Evolutionary conservation across 2,797 vertebrate species (phyloP).

Genomic region (Lophius americanus): DNA sequence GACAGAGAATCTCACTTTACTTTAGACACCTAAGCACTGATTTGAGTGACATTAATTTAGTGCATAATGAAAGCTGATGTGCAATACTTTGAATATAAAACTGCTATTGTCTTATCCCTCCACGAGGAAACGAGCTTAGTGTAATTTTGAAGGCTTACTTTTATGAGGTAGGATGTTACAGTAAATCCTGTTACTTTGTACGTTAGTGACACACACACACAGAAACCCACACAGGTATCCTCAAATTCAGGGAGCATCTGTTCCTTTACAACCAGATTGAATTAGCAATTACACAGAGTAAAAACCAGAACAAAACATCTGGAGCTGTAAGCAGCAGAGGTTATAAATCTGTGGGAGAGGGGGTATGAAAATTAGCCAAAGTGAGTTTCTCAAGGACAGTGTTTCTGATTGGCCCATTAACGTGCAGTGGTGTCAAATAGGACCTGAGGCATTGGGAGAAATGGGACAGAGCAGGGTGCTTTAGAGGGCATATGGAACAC

Average conservation of each 20-base stretch:
- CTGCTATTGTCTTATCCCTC: constrained; percentile 35
- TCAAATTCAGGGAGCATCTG: constrained; percentile 79
- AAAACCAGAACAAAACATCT: constrained; percentile 83
- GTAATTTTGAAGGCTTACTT: constrained; percentile 72
- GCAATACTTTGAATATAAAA: constrained; percentile 51
- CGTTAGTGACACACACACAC: constrained; percentile 27
- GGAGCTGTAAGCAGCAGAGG: constrained; percentile 82
- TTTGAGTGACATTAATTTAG: constrained; percentile 61
- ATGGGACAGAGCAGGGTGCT: constrained; percentile 77
- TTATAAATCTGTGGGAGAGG: constrained; percentile 76
- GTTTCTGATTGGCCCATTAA: constrained; percentile 77
- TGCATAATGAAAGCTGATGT: constrained; percentile 69
- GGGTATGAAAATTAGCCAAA: constrained; percentile 81
- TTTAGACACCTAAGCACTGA: constrained; percentile 54
- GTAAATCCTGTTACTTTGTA: constrained; percentile 72
- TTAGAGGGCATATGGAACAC: constrained; percentile 71
- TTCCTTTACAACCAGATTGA: constrained; percentile 83
- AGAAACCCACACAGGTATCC: constrained; percentile 71
- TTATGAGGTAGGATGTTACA: constrained; percentile 70
- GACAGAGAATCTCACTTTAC: constrained; percentile 62
- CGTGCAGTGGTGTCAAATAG: constrained; percentile 78
- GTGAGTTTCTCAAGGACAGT: constrained; percentile 82
- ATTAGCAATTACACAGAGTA: constrained; percentile 85
- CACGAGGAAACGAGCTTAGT: constrained; percentile 48
- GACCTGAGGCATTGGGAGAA: constrained; percentile 77